Percentiles rank a stretch among this genome's conserved stretches.
These are phyloP conservation scores for Gonioctena quinquepunctata DNA, from an alignment of 1,140 invertebrate genomes.

Conservation along the genomic window DNA sequence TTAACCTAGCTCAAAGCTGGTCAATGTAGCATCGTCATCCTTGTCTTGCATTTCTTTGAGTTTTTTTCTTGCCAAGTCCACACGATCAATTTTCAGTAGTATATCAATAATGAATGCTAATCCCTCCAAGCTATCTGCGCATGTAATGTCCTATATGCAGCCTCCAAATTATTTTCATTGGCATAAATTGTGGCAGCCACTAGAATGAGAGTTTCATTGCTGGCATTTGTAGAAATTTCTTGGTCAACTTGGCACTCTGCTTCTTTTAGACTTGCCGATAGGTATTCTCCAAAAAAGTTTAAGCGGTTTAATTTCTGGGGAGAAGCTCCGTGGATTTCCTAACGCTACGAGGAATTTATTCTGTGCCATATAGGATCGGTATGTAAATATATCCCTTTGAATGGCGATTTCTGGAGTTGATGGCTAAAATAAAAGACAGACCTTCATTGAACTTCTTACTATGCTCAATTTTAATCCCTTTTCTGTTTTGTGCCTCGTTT, in stretches of 20 bases:
- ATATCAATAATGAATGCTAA: constrained; percentile 79
- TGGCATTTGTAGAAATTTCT: constrained; percentile 64
- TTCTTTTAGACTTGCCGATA: constrained; percentile 64
- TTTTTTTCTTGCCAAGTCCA: constrained; percentile 92
- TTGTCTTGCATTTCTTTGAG: constrained; percentile 93
- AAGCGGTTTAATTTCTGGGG: constrained; percentile 74
- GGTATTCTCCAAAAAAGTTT: constrained; percentile 82
- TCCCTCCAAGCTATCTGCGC: constrained; percentile 83
- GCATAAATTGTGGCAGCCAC: constrained; percentile 91
- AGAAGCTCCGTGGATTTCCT: constrained; percentile 75
- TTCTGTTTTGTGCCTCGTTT: constrained; percentile 87
- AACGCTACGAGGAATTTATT: constrained; percentile 87
- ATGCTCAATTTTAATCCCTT: constrained; percentile 75
- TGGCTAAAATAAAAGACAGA: constrained; percentile 59
- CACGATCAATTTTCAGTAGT: constrained; percentile 86
- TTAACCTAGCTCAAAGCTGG: too few species aligned
- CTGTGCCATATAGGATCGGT: constrained; percentile 91
- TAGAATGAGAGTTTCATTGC: constrained; percentile 80
- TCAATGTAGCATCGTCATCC: constrained; percentile 96
- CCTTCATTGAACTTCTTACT: neutral
- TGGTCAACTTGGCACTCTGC: constrained; percentile 65
- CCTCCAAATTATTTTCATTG: constrained; percentile 88
- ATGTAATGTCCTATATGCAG: constrained; percentile 81
- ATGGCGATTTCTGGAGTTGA: constrained; percentile 69
- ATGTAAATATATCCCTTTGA: constrained; percentile 86